phyloP scores from a whole-genome alignment of 2,888 invertebrate species.

The Pterostichus niger region DNA sequence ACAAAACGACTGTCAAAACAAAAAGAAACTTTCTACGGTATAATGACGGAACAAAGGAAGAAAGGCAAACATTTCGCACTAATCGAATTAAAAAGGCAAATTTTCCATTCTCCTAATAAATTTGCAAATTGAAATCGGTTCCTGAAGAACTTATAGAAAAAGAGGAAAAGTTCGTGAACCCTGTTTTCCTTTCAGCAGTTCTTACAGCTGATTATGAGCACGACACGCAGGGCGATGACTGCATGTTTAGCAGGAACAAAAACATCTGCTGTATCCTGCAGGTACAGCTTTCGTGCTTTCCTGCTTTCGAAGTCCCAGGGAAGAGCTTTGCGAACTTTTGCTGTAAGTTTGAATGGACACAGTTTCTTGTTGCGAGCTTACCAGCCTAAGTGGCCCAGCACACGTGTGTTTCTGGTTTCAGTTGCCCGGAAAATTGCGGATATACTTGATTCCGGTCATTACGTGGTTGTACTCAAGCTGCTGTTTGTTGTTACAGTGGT shows the following conservation, averaged over 20 bases:
- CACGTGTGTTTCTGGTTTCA: conserved; percentile 45
- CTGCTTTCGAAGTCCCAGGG: conserved; percentile 1
- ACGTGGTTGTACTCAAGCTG: conserved; percentile 2
- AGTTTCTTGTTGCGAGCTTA: conserved; percentile 64
- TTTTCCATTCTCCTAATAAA: conserved; percentile 31
- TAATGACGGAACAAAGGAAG: conserved; percentile 47
- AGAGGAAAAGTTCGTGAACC: conserved; percentile 2
- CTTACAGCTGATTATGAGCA: not conserved
- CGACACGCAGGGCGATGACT: not conserved
- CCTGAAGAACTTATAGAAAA: not conserved
- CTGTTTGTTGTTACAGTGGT: not conserved
- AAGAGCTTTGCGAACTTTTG: conserved; percentile 45
- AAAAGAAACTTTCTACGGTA: conserved; percentile 37
- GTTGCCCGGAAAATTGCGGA: conserved; percentile 44
- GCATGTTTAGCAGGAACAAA: conserved; percentile 48
- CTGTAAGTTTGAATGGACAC: conserved; percentile 59
- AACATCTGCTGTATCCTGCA: conserved; percentile 63
- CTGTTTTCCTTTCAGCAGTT: not conserved
- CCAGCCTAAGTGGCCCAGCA: conserved; percentile 38
- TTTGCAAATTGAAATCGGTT: conserved; percentile 52
- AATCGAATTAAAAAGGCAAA: conserved; percentile 59
- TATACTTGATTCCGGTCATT: conserved; percentile 33
- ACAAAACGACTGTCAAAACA: conserved; percentile 50
- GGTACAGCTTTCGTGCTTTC: conserved; percentile 56
- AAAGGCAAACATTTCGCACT: conserved; percentile 52